Conservation (phyloP, 92 coral and sea anemone species). For the Nematostella vectensis region DNA sequence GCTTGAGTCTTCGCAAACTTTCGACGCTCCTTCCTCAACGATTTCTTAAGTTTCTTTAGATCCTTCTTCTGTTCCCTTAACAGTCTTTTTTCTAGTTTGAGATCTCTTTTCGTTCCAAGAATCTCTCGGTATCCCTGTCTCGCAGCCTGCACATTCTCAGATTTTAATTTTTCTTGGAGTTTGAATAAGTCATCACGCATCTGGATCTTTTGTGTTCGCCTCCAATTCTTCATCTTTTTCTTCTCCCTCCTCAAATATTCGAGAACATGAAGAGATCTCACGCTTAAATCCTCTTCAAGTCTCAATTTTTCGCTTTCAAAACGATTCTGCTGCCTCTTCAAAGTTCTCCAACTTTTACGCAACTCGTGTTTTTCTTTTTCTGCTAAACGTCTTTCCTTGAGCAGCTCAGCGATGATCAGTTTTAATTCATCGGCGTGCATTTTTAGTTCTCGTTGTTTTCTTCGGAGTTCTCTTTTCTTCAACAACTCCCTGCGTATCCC, state of each 20-base stretch:
- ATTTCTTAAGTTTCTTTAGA: constrained; percentile 34
- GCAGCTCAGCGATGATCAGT: constrained; percentile 25
- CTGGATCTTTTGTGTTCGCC: constrained; percentile 33
- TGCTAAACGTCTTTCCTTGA: constrained; percentile 28
- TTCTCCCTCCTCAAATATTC: constrained; percentile 38
- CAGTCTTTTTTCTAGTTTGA: constrained; percentile 45
- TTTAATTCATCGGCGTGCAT: constrained; percentile 22
- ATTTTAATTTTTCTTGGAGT: constrained; percentile 38
- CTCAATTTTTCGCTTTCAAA: constrained; percentile 23
- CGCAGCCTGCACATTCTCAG: constrained; percentile 20
- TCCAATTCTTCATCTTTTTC: constrained; percentile 46
- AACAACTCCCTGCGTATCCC: constrained; percentile 38
- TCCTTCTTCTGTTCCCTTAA: constrained; percentile 36
- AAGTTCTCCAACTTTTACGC: constrained; percentile 31
- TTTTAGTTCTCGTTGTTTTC: constrained; percentile 19
- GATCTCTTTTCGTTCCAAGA: constrained; percentile 31
- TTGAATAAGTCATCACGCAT: constrained; percentile 33
- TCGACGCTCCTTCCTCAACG: constrained; percentile 40
- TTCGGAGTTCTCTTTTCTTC: constrained; percentile 27
- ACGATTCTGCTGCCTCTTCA: constrained; percentile 35
- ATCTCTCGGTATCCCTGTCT: constrained; percentile 37
- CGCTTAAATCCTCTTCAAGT: constrained; percentile 18
- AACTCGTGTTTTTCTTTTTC: constrained; percentile 26
- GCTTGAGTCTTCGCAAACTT: constrained; percentile 20
- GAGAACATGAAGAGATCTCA: constrained; percentile 21